Conservation (phyloP, 2,888 invertebrate species). For the Suillia variegata region DNA sequence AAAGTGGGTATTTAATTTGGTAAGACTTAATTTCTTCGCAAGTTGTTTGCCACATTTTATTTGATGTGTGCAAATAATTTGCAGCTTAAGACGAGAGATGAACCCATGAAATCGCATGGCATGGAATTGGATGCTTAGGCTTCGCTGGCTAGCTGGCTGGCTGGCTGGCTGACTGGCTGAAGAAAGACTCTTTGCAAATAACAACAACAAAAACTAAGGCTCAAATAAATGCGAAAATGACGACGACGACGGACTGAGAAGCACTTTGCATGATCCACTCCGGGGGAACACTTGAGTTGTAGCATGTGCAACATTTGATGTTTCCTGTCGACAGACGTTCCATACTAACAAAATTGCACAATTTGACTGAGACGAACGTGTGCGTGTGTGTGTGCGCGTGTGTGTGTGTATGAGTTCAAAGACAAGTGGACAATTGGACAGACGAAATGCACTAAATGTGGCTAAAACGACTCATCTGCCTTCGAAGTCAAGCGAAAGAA, state of each 20-base stretch:
- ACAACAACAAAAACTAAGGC: slow-evolving; percentile 20
- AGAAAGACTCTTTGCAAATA: slow-evolving; percentile 6
- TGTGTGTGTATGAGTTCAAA: neutral
- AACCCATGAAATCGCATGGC: neutral
- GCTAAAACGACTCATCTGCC: neutral
- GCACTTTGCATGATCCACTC: neutral
- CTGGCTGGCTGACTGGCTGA: neutral
- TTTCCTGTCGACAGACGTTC: slow-evolving; percentile 1
- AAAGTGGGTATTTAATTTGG: slow-evolving; percentile 36
- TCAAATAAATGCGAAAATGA: neutral
- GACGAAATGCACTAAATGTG: slow-evolving; percentile 1
- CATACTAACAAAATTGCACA: neutral
- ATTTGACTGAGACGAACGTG: neutral
- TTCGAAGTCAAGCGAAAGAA: neutral
- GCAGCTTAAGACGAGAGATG: neutral
- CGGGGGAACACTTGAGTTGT: neutral
- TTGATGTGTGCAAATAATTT: slow-evolving; percentile 37
- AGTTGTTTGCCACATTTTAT: slow-evolving; percentile 35
- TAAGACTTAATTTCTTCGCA: slow-evolving; percentile 29
- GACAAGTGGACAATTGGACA: slow-evolving; percentile 8
- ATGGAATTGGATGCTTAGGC: neutral
- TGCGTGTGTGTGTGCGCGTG: too few relatives aligned
- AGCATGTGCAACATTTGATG: neutral
- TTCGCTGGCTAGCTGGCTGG: neutral
- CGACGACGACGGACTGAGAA: neutral